Percentiles rank a stretch among this genome's conserved stretches.
phyloP scores from a whole-genome alignment of 1,140 invertebrate genomes.

The Lethocerus indicus region DNA sequence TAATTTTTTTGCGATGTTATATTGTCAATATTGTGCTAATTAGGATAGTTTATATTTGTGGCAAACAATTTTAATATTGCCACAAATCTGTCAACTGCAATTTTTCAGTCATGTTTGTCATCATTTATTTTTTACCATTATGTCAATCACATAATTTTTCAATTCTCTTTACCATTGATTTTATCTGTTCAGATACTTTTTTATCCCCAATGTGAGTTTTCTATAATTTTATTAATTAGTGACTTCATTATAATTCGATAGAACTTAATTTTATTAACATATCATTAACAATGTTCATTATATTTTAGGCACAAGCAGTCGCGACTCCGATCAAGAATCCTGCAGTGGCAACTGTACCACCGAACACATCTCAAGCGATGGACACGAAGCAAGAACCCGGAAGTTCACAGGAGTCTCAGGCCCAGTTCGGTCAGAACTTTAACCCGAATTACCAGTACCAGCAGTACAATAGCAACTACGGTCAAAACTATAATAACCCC shows the following conservation, averaged over 20 bases:
- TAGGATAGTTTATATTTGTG: too few species aligned
- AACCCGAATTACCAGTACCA: not conserved
- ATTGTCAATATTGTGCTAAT: too few species aligned
- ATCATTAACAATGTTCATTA: not conserved
- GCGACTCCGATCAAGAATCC: conserved; percentile 14
- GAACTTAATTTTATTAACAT: not conserved
- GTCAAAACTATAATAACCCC: conserved; percentile 6
- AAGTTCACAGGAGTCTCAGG: not conserved
- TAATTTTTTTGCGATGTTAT: too few species aligned
- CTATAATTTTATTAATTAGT: not conserved
- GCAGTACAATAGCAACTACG: not conserved
- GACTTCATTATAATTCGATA: not conserved
- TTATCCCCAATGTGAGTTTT: too few species aligned
- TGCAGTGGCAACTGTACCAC: conserved; percentile 19
- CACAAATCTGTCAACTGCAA: too few species aligned
- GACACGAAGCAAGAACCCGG: conserved; percentile 8
- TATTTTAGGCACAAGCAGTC: conserved; percentile 2
- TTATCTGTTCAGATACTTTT: too few species aligned
- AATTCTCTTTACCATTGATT: too few species aligned
- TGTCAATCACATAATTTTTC: too few species aligned
- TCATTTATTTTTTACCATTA: too few species aligned
- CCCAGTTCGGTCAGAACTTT: not conserved
- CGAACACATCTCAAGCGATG: conserved; percentile 8
- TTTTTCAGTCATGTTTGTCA: too few species aligned
- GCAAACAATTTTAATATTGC: too few species aligned